These are phyloP conservation scores for Asteroscopus sphinx DNA, from an alignment of 2,888 invertebrate genomes.

Conservation along the genomic window DNA sequence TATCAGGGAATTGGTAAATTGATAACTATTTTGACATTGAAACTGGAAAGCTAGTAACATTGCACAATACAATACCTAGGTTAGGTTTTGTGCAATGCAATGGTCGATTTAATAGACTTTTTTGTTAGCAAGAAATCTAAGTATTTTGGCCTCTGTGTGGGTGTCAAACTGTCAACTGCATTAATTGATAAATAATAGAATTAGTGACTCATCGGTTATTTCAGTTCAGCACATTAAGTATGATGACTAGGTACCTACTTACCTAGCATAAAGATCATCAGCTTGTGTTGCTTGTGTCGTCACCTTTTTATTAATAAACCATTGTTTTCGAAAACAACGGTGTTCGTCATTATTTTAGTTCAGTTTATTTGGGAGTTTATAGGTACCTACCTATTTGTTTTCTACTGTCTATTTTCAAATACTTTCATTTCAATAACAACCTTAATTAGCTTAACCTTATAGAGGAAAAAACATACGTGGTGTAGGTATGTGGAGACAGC, in stretches of 20 bases:
- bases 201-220: slow-evolving; percentile 25
- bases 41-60: slow-evolving; percentile 28
- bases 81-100: slow-evolving; percentile 22
- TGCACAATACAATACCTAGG: too few species aligned
- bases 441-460: too few species aligned
- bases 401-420: neutral
- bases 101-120: neutral
- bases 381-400: neutral
- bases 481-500: neutral
- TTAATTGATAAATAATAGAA: slow-evolving; percentile 5
- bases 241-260: slow-evolving; percentile 8
- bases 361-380: neutral
- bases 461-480: neutral
- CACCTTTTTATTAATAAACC: slow-evolving; percentile 18
- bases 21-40: slow-evolving; percentile 40
- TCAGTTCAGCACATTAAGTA: slow-evolving; percentile 14
- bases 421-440: too few species aligned
- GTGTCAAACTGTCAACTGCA: slow-evolving; percentile 18
- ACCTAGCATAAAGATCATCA: slow-evolving; percentile 5
- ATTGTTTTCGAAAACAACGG: slow-evolving; percentile 17
- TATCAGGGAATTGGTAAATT: slow-evolving; percentile 1
- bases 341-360: neutral
- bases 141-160: slow-evolving; percentile 10
- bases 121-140: slow-evolving; percentile 9
- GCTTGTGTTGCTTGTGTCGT: slow-evolving; percentile 10